Conservation (phyloP, 2,113 vertebrate genomes). For the Colistium nudipinnis region DNA sequence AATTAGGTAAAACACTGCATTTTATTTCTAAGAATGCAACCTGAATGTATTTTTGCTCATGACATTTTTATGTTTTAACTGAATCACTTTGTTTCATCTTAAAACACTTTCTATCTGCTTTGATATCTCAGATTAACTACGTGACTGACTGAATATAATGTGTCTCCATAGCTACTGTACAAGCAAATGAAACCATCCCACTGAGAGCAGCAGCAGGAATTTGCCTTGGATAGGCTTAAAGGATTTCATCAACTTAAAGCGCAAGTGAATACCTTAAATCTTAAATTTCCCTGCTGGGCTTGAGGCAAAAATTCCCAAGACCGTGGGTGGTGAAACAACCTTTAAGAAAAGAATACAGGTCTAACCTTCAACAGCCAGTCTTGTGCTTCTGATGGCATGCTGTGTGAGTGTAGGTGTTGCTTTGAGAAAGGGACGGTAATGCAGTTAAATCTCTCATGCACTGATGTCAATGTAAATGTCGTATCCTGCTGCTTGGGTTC, state of each 20-base stretch:
- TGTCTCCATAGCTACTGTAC: conserved; percentile 27
- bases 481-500: conserved; percentile 35
- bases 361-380: conserved; percentile 14
- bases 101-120: neutral
- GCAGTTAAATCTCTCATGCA: conserved; percentile 28
- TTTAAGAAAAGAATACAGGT: conserved; percentile 18
- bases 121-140: neutral
- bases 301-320: conserved; percentile 15
- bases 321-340: conserved; percentile 13
- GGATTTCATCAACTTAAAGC: conserved; percentile 47
- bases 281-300: conserved; percentile 38
- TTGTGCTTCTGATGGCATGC: conserved; percentile 32
- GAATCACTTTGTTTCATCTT: too few relatives aligned
- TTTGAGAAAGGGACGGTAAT: conserved; percentile 37
- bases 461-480: conserved; percentile 26
- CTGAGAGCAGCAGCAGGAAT: conserved; percentile 32
- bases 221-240: conserved; percentile 32
- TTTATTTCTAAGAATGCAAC: too few relatives aligned
- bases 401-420: conserved; percentile 51
- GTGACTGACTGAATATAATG: neutral
- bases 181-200: conserved; percentile 24
- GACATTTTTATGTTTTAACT: too few relatives aligned
- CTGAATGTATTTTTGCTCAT: too few relatives aligned
- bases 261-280: conserved; percentile 50
- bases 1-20: too few relatives aligned